phyloP scores from a whole-genome alignment of 2,113 vertebrate genomes.

The Myotis davidii region DNA sequence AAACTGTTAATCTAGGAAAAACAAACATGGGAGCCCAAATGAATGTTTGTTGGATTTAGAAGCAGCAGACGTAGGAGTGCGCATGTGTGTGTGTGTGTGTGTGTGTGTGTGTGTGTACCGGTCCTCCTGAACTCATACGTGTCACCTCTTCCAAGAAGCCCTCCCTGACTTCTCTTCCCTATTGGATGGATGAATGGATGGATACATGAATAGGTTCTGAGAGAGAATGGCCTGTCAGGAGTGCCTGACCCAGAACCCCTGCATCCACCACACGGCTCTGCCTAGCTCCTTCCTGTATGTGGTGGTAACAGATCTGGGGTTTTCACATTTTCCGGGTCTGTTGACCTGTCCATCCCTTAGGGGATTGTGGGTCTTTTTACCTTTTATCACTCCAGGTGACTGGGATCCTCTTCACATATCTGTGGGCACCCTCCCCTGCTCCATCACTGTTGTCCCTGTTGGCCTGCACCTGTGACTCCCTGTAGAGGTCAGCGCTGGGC shows the following conservation, averaged over 20 bases:
- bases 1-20: neutral
- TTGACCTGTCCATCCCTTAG: neutral
- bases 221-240: neutral
- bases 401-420: neutral
- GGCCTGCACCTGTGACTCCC: fast-evolving
- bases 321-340: conserved; percentile 72
- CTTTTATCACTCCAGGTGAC: neutral
- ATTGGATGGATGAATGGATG: too few species aligned
- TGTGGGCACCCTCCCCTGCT: neutral
- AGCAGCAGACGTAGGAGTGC: neutral
- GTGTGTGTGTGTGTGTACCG: neutral
- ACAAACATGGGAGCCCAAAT: too few species aligned
- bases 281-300: neutral
- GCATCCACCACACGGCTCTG: too few species aligned
- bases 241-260: neutral
- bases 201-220: too few species aligned
- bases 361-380: too few species aligned
- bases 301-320: neutral
- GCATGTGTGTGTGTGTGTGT: too few species aligned
- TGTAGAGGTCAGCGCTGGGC: neutral
- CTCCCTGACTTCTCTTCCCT: neutral
- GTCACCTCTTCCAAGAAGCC: neutral
- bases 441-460: neutral
- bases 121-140: neutral
- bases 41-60: neutral